Base-by-base conservation (phyloP, 1,140 invertebrate species). In the Phymorhynchus buccinoides region DNA sequence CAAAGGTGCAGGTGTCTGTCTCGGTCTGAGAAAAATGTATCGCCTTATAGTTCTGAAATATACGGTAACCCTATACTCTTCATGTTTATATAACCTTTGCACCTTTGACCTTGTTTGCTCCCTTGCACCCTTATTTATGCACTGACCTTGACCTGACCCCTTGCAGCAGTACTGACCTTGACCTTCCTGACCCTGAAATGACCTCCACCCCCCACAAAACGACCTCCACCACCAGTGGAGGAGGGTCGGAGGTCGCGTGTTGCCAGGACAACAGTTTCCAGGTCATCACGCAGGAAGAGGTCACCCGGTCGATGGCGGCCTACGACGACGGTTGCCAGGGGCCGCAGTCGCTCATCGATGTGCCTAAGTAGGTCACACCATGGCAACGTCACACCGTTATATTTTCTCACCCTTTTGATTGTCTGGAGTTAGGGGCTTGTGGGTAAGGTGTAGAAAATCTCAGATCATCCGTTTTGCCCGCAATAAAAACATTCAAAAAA, bases 211-310 rank as follows among this genome's bases (percentile, higher is more conserved):
- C 77, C 42, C 0, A 22, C 22, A 81, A 27, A 27, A 42, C 56
- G 18, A 22, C 75, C n/a, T n/a, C 44, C 30, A 27, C 44, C 82
- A 42, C 86, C 4, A 86, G 83, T 80, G 84, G n/a, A n/a, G n/a
- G n/a, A n/a, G 80, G 77, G 87, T 84, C 30, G 62, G 86, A 56
- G 85, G 82, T 18, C 80, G 86, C 56, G 83, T n/a, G n/a, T 27
- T 81, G 39, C 27, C 52, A 88, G 39, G 91, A 91, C 42, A 89
- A 91, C 39, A 52, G 81, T 27, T 93, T 92, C 83, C 90, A 92
- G 80, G 66, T 92, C n/a, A 89, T 93, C 39, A 91, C 88, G 66
- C 89, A 92, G 44, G 92, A 92, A 66, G 93, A 93, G 84, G 89
- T 93, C 3, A 84, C 89, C 1, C 88, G 88, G 62, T 92, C 92